Conservation (phyloP, 1,140 invertebrate species). For the Steinernema khuongi region DNA sequence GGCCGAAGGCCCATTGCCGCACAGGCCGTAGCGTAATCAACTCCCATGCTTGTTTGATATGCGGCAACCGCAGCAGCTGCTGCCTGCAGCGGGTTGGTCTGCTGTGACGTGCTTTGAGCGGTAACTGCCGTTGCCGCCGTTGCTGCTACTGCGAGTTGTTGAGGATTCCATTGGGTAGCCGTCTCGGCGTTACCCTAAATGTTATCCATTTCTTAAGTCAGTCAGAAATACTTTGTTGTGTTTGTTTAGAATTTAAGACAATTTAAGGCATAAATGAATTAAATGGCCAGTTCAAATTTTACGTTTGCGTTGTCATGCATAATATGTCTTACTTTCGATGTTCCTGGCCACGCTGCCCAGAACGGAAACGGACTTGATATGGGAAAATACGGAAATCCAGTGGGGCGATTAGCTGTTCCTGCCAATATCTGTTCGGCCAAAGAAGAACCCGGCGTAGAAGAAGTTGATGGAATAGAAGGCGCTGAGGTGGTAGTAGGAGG, state of each 20-base stretch:
- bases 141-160: neutral
- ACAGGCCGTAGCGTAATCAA: constrained; percentile 6
- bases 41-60: constrained; percentile 4
- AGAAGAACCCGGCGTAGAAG: neutral
- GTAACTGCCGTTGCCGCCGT: neutral
- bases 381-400: neutral
- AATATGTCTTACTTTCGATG: too few relatives aligned
- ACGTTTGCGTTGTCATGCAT: too few relatives aligned
- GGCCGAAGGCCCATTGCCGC: constrained; percentile 20
- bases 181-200: too few relatives aligned
- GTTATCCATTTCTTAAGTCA: too few relatives aligned
- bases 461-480: neutral
- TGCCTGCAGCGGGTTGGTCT: too few relatives aligned
- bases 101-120: too few relatives aligned
- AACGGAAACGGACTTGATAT: neutral
- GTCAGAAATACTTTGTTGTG: too few relatives aligned
- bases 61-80: constrained; percentile 21
- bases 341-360: neutral
- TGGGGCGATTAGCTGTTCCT: neutral
- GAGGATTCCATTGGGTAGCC: neutral
- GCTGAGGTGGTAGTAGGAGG: neutral
- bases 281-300: too few relatives aligned
- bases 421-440: neutral
- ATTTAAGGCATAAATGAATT: too few relatives aligned
- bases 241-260: too few relatives aligned